A percentile compares a stretch with the other conserved stretches of the same genome.
These are phyloP conservation scores for Erythrolamprus reginae DNA, from an alignment of 2,113 vertebrate genomes.

Conservation along the genomic window DNA sequence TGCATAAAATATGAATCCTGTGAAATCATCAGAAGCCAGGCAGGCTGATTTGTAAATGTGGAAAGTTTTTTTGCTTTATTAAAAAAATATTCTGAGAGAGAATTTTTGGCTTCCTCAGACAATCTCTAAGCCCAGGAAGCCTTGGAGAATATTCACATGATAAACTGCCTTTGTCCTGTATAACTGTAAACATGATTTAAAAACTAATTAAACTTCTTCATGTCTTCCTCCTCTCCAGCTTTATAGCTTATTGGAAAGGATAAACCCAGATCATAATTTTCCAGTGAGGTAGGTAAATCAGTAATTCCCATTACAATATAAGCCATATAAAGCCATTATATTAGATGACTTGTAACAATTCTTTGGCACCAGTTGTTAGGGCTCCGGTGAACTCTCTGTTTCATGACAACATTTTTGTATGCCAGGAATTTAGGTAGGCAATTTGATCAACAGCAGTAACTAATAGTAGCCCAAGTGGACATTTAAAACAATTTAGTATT, in stretches of 20 bases:
- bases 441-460: not conserved
- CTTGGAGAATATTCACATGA: not conserved
- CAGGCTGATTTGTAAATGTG: not conserved
- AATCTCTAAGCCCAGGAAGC: not conserved
- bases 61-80: not conserved
- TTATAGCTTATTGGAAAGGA: slow-evolving; percentile 93
- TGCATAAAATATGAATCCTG: not conserved
- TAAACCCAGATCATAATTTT: slow-evolving; percentile 97
- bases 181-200: not conserved
- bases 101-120: not conserved
- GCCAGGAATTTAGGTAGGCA: not conserved
- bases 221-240: slow-evolving; percentile 66
- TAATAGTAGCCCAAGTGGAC: not conserved
- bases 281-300: slow-evolving; percentile 85
- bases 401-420: not conserved
- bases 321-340: not conserved
- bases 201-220: rapidly evolving
- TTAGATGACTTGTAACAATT: not conserved
- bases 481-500: not conserved
- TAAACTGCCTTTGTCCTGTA: not conserved
- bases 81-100: not conserved
- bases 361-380: not conserved
- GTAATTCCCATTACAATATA: not conserved
- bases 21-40: not conserved
- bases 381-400: not conserved